A percentile compares a stretch with the other conserved stretches of the same genome.
Conservation (phyloP, 2,797 vertebrate species). For the Xerus rutilus region DNA sequence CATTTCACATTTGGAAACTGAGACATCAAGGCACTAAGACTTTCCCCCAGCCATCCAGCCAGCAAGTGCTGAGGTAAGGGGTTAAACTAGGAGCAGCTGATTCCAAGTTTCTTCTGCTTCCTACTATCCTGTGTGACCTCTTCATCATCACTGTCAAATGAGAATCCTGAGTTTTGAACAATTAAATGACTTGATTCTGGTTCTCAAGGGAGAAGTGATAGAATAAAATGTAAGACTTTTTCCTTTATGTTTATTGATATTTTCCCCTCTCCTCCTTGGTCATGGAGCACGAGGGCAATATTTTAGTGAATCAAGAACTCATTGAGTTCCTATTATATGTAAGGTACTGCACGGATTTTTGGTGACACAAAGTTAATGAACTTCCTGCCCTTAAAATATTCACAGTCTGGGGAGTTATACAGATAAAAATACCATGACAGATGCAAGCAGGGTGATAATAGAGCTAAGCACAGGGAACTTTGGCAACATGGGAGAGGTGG, state of each 20-base stretch:
- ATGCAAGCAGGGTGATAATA: not conserved
- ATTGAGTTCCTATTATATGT: not conserved
- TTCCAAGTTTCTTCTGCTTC: not conserved
- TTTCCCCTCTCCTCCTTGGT: not conserved
- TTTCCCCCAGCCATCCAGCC: not conserved
- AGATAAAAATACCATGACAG: not conserved
- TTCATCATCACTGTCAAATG: not conserved
- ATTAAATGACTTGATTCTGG: not conserved
- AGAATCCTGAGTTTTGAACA: not conserved
- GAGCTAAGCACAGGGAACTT: not conserved
- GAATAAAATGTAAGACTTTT: not conserved
- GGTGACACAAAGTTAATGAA: not conserved
- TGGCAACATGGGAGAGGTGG: not conserved
- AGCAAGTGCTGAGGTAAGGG: not conserved
- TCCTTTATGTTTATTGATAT: not conserved
- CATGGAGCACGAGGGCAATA: not conserved
- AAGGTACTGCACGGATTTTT: not conserved
- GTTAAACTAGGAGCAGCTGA: not conserved
- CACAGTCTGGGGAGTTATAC: not conserved
- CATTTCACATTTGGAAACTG: not conserved
- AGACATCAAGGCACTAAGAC: not conserved
- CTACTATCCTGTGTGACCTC: not conserved
- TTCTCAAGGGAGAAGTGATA: not conserved
- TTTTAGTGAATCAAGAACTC: not conserved
- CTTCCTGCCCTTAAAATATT: not conserved